Evolutionary conservation across 2,113 vertebrate genomes (phyloP).

Genomic region (Pterophyllum scalare): DNA sequence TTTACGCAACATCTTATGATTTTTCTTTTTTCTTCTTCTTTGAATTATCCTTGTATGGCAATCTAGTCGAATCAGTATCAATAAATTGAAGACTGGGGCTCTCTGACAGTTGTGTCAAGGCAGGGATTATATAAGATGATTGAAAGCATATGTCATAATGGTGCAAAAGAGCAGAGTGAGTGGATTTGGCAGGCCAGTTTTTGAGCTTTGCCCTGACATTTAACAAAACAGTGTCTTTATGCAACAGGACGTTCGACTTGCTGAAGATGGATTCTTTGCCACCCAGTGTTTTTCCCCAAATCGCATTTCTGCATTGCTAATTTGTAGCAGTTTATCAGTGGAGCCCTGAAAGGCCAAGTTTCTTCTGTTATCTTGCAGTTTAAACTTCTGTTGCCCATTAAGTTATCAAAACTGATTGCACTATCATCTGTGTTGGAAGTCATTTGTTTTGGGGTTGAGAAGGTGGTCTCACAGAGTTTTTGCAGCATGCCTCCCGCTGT

Average conservation of each 20-base stretch:
- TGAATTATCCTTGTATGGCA: slow-evolving; percentile 26
- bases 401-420: background rate
- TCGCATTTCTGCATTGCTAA: slow-evolving; percentile 15
- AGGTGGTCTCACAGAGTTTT: background rate
- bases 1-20: slow-evolving; percentile 5
- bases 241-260: slow-evolving; percentile 40
- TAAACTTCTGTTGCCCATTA: background rate
- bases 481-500: slow-evolving; percentile 20
- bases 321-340: background rate
- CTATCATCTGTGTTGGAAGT: slow-evolving; percentile 17
- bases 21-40: background rate
- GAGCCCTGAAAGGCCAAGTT: background rate
- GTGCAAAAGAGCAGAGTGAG: slow-evolving; percentile 28
- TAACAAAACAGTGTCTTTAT: slow-evolving; percentile 53
- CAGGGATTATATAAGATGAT: slow-evolving; percentile 75
- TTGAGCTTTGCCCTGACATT: slow-evolving; percentile 18
- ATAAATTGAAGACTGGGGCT: slow-evolving; percentile 51
- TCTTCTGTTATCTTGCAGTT: background rate
- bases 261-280: slow-evolving; percentile 12
- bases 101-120: slow-evolving; percentile 60
- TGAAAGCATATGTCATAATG: slow-evolving; percentile 73
- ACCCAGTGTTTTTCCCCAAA: background rate
- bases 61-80: slow-evolving; percentile 49
- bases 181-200: slow-evolving; percentile 37
- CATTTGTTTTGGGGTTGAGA: slow-evolving; percentile 3